Conservation (phyloP, 2,888 invertebrate genomes). For the Bursaphelenchus okinawaensis region DNA sequence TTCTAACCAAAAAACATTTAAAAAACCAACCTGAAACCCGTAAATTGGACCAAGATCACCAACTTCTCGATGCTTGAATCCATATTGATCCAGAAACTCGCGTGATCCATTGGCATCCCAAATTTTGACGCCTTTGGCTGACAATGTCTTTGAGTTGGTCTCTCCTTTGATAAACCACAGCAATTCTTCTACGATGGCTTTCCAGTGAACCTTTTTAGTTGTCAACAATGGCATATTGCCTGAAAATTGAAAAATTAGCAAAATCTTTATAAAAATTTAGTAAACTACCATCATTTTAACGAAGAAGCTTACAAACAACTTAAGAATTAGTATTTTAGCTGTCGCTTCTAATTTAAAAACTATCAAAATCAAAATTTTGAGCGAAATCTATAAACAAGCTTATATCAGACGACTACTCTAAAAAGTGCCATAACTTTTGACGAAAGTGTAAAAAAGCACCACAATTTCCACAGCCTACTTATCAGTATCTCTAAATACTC, state of each 20-base stretch:
- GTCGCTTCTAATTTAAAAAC: no score
- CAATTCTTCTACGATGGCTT: conserved; percentile 83
- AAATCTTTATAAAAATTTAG: background rate
- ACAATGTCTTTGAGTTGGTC: conserved; percentile 77
- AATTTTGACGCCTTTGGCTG: conserved; percentile 73
- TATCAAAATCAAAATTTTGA: no score
- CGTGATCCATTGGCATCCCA: conserved; percentile 94
- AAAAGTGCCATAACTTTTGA: no score
- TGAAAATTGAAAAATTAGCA: no score
- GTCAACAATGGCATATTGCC: conserved; percentile 75
- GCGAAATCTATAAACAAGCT: no score
- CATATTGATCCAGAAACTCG: conserved; percentile 77
- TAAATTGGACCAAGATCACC: conserved; percentile 94
- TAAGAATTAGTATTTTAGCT: no score
- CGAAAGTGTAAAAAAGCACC: no score
- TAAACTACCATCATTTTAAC: no score
- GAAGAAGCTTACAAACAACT: no score
- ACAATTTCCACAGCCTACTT: no score
- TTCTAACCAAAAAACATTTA: background rate
- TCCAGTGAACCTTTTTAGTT: conserved; percentile 86
- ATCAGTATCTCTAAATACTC: no score
- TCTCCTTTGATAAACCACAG: conserved; percentile 69
- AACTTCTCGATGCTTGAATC: conserved; percentile 77
- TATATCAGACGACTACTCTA: no score
- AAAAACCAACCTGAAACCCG: conserved; percentile 74